Conservation (phyloP, 2,113 vertebrate species). For the Danio rerio region GRCz12tu NC_133195.1:37101001-37101500, state of each 20-base stretch:
- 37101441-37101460: slow-evolving; percentile 92
- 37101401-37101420: slow-evolving; percentile 88
- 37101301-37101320: background rate
- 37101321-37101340: background rate
- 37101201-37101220: slow-evolving; percentile 3
- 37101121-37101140: background rate
- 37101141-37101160: background rate
- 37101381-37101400: slow-evolving; percentile 92
- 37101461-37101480: slow-evolving; percentile 85
- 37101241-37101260: slow-evolving; percentile 27
- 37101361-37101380: slow-evolving; percentile 96
- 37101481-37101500: slow-evolving; percentile 39
- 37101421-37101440: slow-evolving; percentile 87
- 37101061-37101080: no score
- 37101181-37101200: slow-evolving; percentile 9
- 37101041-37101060: no score
- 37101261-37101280: slow-evolving; percentile 28
- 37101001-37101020: no score
- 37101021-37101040: no score
- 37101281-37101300: background rate
- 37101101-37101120: no score
- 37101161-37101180: slow-evolving; percentile 8
- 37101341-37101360: slow-evolving; percentile 30
- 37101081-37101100: no score
- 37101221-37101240: background rate